Percentiles rank a stretch among this genome's conserved stretches.
phyloP scores from a whole-genome alignment of 2,113 vertebrate genomes.

The Ariopsis seemanni region DNA sequence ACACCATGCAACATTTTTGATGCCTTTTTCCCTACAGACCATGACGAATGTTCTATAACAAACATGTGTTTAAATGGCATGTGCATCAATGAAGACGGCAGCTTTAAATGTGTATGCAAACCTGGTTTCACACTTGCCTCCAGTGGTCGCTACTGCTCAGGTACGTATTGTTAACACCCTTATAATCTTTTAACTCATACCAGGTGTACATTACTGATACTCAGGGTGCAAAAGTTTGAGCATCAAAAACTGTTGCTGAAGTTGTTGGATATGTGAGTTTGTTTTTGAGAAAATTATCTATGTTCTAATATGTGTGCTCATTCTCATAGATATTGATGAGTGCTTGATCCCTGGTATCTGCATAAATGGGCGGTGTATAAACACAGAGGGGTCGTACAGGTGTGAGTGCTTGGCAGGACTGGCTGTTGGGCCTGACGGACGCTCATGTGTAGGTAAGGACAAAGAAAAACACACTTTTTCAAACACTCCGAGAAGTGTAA shows the following conservation, averaged over 20 bases:
- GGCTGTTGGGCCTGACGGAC: conserved; percentile 72
- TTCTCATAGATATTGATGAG: conserved; percentile 73
- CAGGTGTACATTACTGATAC: neutral
- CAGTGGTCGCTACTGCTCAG: conserved; percentile 74
- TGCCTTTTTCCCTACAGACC: conserved; percentile 60
- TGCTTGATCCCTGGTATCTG: conserved; percentile 75
- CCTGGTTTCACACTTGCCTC: conserved; percentile 74
- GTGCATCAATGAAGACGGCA: conserved; percentile 82
- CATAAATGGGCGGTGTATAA: conserved; percentile 77
- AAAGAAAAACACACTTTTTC: neutral
- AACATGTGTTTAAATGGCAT: conserved; percentile 81
- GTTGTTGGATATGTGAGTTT: neutral
- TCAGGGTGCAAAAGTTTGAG: neutral
- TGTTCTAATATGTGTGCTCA: neutral
- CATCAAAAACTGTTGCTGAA: neutral
- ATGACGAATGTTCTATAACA: conserved; percentile 73
- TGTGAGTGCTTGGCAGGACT: conserved; percentile 79
- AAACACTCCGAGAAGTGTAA: neutral
- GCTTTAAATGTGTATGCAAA: conserved; percentile 81
- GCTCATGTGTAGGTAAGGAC: conserved; percentile 75
- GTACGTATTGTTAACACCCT: conserved; percentile 53
- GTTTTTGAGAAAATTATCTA: neutral
- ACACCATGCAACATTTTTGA: neutral
- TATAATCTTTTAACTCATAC: neutral
- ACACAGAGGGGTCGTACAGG: conserved; percentile 78